Evolutionary conservation across 2,113 vertebrate genomes (phyloP), one percentile per base, ranked within the genome.

Genomic region (Cinclus mexicanus): DNA sequence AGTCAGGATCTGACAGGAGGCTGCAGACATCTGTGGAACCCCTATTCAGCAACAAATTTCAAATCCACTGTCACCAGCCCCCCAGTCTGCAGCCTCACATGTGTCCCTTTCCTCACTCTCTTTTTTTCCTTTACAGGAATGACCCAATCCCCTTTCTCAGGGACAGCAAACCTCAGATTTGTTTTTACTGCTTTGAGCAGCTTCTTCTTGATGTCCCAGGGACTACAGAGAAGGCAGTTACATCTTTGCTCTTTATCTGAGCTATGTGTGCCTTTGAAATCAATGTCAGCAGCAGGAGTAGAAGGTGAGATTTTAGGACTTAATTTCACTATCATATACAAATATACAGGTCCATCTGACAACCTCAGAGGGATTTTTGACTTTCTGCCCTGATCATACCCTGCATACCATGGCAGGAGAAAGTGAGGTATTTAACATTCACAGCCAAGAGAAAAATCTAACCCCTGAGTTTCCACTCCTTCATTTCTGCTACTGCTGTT

Each of bases 191-290:
- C 56, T 63, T 87, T 42, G 29, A 55, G 56, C 61, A 71, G 17
- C 25, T 76, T 39, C 52, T 81, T 84, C 35, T 81, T 64, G 47
- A 16, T 82, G 83, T 79, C 49, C 17, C 70, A 87, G 61, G 56
- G 44, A 81, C 82, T 76, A 61, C 20, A 69, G 55, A 61, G 57
- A 82, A 76, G 61, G 14, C 61, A 90, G 56, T 26, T 64, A 64
- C 37, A 49, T 35, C 85, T 80, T 93, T 77, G 68, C 75, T 77
- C 63, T 97, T 93, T 63, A 85, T 39, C 67, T 3, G 2, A 83
- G 55, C 53, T 46, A 19, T 80, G 89, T 74, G 75, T 92, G 88
- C 83, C 88, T 92, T 96, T 63, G 60, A 78, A 95, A 96, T 80
- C 91, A 89, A 87, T 89, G 89, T 42, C 41, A 72, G 79, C 86